Conservation (phyloP, 2,797 vertebrate genomes). For the Phataginus tetradactyla region DNA sequence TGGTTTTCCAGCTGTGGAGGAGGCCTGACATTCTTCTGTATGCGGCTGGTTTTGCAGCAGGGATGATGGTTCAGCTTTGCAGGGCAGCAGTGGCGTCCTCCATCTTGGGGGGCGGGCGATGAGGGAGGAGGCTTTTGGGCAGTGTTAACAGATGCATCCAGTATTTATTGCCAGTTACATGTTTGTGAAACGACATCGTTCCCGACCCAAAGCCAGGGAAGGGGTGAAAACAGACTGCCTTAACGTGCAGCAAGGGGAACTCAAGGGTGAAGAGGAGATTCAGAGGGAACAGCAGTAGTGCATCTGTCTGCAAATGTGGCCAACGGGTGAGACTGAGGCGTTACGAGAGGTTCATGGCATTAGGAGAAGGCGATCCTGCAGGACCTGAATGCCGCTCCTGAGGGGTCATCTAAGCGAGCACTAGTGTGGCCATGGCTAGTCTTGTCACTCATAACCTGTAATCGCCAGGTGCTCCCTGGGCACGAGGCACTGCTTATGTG, state of each 20-base stretch:
- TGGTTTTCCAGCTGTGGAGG: background rate
- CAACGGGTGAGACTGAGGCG: background rate
- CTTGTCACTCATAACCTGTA: background rate
- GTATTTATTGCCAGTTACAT: background rate
- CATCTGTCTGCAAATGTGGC: background rate
- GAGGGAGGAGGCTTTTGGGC: accelerated
- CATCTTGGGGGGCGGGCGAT: too few species aligned
- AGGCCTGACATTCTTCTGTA: accelerated
- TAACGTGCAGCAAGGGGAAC: too few species aligned
- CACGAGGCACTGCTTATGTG: accelerated
- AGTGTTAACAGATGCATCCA: background rate
- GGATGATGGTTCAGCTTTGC: accelerated
- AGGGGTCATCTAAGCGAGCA: background rate
- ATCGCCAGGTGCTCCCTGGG: background rate
- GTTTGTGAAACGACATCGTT: background rate
- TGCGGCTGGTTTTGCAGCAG: background rate
- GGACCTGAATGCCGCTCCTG: too few species aligned
- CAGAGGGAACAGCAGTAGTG: background rate
- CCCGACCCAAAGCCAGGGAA: background rate
- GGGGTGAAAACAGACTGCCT: background rate
- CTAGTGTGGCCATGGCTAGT: accelerated
- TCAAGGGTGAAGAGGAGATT: accelerated
- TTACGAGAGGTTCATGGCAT: background rate
- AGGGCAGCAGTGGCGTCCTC: accelerated
- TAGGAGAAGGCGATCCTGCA: background rate